Conservation (phyloP, 2,797 vertebrate genomes). For the Champsocephalus esox region DNA sequence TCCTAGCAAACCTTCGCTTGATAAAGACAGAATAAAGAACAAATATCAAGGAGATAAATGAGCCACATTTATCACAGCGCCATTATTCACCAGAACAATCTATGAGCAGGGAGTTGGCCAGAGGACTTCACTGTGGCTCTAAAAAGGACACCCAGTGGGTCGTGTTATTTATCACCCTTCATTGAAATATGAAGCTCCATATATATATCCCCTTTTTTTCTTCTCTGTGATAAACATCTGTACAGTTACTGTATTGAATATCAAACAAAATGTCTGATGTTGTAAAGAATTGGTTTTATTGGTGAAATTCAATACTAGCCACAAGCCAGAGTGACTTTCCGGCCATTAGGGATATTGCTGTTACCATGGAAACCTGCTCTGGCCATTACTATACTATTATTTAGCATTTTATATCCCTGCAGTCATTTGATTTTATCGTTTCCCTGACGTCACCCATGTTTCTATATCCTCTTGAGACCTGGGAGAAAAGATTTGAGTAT, state of each 20-base stretch:
- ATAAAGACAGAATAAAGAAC: slow-evolving; percentile 35
- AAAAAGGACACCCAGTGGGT: not conserved
- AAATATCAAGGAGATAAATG: slow-evolving; percentile 10
- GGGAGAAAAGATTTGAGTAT: too few species aligned
- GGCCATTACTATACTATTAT: slow-evolving; percentile 12
- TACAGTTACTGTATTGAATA: not conserved
- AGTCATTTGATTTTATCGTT: not conserved
- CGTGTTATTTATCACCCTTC: not conserved
- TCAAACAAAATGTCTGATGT: not conserved
- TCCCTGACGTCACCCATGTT: not conserved
- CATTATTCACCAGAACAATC: slow-evolving; percentile 10
- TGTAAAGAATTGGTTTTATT: slow-evolving; percentile 4
- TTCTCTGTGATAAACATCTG: not conserved
- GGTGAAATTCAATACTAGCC: slow-evolving; percentile 20
- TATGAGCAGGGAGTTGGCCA: slow-evolving; percentile 10
- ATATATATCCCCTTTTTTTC: not conserved
- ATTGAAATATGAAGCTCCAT: not conserved
- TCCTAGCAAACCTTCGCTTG: not conserved
- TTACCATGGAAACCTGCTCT: slow-evolving; percentile 38
- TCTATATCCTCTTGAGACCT: not conserved
- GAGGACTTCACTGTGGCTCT: slow-evolving; percentile 11
- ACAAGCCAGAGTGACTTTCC: slow-evolving; percentile 17
- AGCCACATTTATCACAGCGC: slow-evolving; percentile 14
- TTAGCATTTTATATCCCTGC: slow-evolving; percentile 5
- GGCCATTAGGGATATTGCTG: slow-evolving; percentile 27